A percentile compares a stretch with the other conserved stretches of the same genome.
phyloP scores from a whole-genome alignment of 2,113 vertebrate species.

The Anoplopoma fimbria region DNA sequence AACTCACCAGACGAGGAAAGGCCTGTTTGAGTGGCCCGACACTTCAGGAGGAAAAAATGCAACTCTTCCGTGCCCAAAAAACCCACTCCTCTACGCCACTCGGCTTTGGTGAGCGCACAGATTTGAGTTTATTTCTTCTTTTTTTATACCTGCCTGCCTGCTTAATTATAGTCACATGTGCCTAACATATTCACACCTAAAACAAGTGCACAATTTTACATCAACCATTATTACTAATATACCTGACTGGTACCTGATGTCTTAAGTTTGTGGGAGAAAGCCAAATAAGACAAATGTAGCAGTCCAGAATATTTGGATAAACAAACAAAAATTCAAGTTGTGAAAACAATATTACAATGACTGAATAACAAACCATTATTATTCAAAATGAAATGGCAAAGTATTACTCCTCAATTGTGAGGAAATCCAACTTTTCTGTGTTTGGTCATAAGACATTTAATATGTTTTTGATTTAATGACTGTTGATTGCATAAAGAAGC shows the following conservation, averaged over 20 bases:
- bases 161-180: not conserved
- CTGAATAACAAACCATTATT: no score
- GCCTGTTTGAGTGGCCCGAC: slow-evolving; percentile 84
- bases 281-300: not conserved
- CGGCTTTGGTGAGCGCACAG: slow-evolving; percentile 85
- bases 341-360: no score
- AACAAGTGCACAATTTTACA: not conserved
- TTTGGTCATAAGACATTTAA: not conserved
- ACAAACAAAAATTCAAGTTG: no score
- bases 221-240: not conserved
- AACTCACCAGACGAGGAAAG: slow-evolving; percentile 77
- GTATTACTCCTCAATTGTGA: not conserved
- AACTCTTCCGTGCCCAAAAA: slow-evolving; percentile 78
- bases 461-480: not conserved
- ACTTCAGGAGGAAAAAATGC: slow-evolving; percentile 74
- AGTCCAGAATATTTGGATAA: not conserved
- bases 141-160: not conserved
- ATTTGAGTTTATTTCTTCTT: not conserved
- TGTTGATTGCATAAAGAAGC: not conserved
- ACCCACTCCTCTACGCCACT: slow-evolving; percentile 68
- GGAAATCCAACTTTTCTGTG: not conserved
- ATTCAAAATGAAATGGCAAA: no score
- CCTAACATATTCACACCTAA: not conserved
- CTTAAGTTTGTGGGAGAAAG: not conserved
- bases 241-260: not conserved